Evolutionary conservation across 1,140 invertebrate species (phyloP), one percentile per base, ranked within the genome.

Genomic region (Rhagoletis pomonella): DNA sequence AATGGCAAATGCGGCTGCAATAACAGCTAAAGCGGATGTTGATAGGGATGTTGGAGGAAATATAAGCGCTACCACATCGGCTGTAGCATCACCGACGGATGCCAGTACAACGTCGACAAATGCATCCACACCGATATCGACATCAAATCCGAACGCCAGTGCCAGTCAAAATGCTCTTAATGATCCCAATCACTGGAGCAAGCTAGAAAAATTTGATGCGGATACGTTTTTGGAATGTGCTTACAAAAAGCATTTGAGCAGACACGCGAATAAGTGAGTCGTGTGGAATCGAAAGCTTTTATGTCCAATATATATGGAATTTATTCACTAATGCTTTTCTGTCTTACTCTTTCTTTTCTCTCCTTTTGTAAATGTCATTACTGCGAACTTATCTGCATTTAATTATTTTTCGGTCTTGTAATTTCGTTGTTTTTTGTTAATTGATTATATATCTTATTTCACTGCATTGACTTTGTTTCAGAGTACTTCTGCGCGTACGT

Each of bases 181-280:
- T 17, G 96, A 97, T 94, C 94, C 96, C 0, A 97, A 95, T 93
- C 97, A 98, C 93, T 99, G 98, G 98, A 97, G 97, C 90, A 96
- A 97, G 88, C 96, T 96, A 89, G 97, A 98, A 89, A 98, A 98
- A 93, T 98, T 97, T 93, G 97, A 99, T 91, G 97, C 97, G 85
- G 98, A 98, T 91, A 95, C 97, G 73, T 97, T 97, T 93, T 94
- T 99, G 87, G 99, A 99, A 93, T 97, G 96, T 90, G 98, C 97
- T 91, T 99, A 99, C 93, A 98, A 98, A 92, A 98, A 99, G 93
- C 99, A 99, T 94, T 94, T 99, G 59, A 97, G 97, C 91, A 95
- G 98, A 91, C 98, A 99, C 95, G 97, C 98, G 62, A 99, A 99
- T 94, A 99, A 99, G 98, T 98, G 95, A 95, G 96, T 96, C 90